Evolutionary conservation across 2,113 vertebrate genomes (phyloP).

Genomic region (Calidris pygmaea): DNA sequence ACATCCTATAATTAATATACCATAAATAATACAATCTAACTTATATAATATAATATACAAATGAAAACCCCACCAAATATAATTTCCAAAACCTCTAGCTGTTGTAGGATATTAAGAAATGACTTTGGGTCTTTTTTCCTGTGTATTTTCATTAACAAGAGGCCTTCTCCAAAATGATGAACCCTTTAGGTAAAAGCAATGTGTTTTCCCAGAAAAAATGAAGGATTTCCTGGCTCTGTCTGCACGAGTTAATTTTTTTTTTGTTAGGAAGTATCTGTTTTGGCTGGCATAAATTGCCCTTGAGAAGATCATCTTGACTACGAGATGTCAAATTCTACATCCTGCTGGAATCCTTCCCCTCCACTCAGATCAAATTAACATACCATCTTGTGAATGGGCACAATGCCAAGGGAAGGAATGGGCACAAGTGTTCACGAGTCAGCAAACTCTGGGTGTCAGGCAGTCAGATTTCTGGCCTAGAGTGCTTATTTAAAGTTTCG

Average conservation of each 20-base stretch:
- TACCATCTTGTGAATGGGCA: background rate
- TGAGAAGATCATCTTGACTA: background rate
- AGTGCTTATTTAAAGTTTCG: background rate
- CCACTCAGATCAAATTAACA: background rate
- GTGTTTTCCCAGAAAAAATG: background rate
- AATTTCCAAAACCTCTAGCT: background rate
- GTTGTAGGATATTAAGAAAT: background rate
- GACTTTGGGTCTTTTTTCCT: background rate
- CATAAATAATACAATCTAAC: no score
- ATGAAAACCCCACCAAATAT: background rate
- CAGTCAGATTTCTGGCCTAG: background rate
- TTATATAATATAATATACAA: background rate
- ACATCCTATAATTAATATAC: no score
- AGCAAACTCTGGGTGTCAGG: background rate
- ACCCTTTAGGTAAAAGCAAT: background rate
- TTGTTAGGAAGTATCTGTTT: background rate
- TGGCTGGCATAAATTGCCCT: background rate
- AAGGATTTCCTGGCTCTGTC: background rate
- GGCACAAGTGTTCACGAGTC: background rate
- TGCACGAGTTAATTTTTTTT: background rate
- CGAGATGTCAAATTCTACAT: conserved; percentile 6
- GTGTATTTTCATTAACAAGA: background rate
- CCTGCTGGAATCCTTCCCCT: conserved; percentile 28
- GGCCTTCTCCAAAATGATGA: background rate
- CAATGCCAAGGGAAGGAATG: background rate